Percentiles rank a stretch among this genome's conserved stretches.
These are phyloP conservation scores for Rhingia rostrata DNA, from an alignment of 2,888 invertebrate genomes.

Conservation along the genomic window DNA sequence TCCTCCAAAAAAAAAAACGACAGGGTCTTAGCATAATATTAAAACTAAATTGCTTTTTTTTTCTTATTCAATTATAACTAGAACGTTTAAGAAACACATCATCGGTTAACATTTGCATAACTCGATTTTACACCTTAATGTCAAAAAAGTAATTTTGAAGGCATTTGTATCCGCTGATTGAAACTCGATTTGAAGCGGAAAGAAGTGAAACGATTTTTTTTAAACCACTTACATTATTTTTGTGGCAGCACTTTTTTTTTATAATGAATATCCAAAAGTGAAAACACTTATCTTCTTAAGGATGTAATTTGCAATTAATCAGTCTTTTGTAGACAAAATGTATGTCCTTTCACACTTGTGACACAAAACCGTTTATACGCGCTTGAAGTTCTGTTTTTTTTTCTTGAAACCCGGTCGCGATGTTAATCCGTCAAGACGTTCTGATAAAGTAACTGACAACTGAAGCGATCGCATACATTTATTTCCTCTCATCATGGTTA, in stretches of 20 bases:
- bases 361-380: conserved; percentile 7
- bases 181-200: conserved; percentile 16
- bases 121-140: conserved; percentile 15
- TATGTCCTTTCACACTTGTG: conserved; percentile 25
- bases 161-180: neutral
- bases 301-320: conserved; percentile 4
- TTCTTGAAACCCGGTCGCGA: conserved; percentile 51
- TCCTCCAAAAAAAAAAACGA: neutral
- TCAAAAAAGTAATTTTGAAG: neutral
- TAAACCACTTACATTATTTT: conserved; percentile 61
- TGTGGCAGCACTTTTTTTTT: conserved; percentile 15
- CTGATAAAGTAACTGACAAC: conserved; percentile 62
- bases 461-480: conserved; percentile 56
- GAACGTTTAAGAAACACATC: conserved; percentile 28
- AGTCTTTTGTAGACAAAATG: conserved; percentile 10
- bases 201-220: neutral
- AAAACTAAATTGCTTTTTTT: neutral
- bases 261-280: conserved; percentile 12
- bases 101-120: conserved; percentile 41
- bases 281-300: conserved; percentile 4
- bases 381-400: neutral
- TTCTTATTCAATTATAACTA: neutral
- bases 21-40: neutral
- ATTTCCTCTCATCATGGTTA: conserved; percentile 25
- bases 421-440: conserved; percentile 70